A percentile compares a stretch with the other conserved stretches of the same genome.
Evolutionary conservation across 2,797 vertebrate genomes (phyloP).

Genomic region (Cuniculus paca): DNA sequence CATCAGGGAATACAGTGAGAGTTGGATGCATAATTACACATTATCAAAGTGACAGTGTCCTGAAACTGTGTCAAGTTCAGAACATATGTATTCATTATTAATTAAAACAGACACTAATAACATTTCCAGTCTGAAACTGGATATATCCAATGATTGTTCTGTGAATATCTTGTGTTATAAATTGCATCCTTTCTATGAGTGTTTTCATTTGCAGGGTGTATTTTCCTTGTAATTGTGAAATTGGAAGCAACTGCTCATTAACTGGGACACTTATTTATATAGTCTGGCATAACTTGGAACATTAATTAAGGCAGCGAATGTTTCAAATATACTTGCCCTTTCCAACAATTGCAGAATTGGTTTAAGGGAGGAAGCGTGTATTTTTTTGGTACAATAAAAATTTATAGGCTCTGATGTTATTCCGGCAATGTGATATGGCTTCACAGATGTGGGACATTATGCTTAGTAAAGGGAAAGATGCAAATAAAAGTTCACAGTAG

Average conservation of each 20-base stretch:
- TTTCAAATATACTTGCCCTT: conserved; percentile 65
- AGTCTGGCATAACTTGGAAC: conserved; percentile 71
- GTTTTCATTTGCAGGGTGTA: conserved; percentile 69
- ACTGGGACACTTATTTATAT: conserved; percentile 51
- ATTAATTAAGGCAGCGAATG: conserved; percentile 75
- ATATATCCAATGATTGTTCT: conserved; percentile 70
- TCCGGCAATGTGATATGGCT: neutral
- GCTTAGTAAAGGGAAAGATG: neutral
- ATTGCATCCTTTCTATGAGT: conserved; percentile 43
- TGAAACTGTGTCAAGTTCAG: conserved; percentile 51
- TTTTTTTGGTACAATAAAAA: conserved; percentile 55
- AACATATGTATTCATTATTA: neutral
- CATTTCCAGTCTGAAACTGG: conserved; percentile 48
- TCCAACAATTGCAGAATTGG: conserved; percentile 60
- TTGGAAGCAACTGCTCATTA: conserved; percentile 69
- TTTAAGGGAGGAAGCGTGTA: neutral
- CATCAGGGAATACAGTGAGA: neutral
- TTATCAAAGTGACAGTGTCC: conserved; percentile 1
- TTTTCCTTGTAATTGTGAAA: conserved; percentile 71
- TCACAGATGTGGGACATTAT: neutral
- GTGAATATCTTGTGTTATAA: conserved; percentile 68
- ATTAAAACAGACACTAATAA: conserved; percentile 62
- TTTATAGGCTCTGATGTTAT: neutral
- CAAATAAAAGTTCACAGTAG: neutral
- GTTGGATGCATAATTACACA: conserved; percentile 16